Conservation (phyloP, 35 echinoderm and acorn worm species). For the Holothuria glaberrima region DNA sequence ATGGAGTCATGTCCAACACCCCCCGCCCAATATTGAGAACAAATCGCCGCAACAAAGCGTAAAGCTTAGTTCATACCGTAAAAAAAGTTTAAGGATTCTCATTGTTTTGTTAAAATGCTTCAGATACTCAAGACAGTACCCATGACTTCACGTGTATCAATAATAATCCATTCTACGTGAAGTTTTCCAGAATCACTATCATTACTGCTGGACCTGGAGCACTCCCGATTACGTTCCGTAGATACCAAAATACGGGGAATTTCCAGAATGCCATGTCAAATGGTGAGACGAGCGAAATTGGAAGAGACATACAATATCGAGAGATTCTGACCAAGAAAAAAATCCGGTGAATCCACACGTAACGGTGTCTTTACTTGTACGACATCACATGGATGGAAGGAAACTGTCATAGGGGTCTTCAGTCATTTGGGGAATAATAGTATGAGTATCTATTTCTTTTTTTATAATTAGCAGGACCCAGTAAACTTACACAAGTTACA, state of each 20-base stretch:
- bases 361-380: neutral
- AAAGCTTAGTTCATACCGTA: too few relatives aligned
- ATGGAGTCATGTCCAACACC: too few relatives aligned
- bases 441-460: too few relatives aligned
- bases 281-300: neutral
- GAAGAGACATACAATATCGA: neutral
- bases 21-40: too few relatives aligned
- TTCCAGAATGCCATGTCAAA: neutral
- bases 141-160: constrained; percentile 28
- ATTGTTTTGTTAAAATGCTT: too few relatives aligned
- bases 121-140: too few relatives aligned
- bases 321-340: neutral
- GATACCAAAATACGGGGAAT: neutral
- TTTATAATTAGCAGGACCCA: too few relatives aligned
- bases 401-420: neutral
- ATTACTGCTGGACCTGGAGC: neutral
- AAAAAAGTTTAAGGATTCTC: too few relatives aligned
- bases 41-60: too few relatives aligned
- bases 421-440: too few relatives aligned
- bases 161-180: neutral
- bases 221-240: neutral
- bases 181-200: neutral
- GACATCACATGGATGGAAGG: neutral
- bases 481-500: too few relatives aligned
- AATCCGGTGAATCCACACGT: neutral